A percentile compares a stretch with the other conserved stretches of the same genome.
Conservation (phyloP, 1,140 invertebrate genomes). For the Platyscapa corneri region DNA sequence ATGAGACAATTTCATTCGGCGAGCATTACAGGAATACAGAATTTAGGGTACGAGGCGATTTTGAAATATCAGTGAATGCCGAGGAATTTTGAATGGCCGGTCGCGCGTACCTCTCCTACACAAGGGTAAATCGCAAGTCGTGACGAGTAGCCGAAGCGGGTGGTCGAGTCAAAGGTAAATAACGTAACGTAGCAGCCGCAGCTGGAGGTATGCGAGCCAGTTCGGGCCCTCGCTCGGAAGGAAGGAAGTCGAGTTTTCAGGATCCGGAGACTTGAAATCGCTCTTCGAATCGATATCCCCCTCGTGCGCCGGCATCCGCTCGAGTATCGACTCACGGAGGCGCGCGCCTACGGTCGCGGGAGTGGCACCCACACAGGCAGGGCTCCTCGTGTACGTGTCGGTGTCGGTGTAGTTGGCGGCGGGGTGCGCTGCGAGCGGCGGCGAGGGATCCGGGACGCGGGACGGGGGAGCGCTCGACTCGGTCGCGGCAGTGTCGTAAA, state of each 20-base stretch:
- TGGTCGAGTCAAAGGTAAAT: no score
- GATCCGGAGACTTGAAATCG: background rate
- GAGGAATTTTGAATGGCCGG: no score
- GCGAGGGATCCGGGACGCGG: background rate
- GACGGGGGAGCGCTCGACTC: slow-evolving; percentile 1
- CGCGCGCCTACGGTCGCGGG: slow-evolving; percentile 12
- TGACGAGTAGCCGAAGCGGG: no score
- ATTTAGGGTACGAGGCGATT: no score
- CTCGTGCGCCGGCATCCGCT: slow-evolving; percentile 37
- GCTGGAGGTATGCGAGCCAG: no score
- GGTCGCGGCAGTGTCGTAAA: slow-evolving; percentile 40
- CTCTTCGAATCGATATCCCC: background rate
- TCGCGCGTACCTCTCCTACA: no score
- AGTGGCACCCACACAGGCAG: slow-evolving; percentile 38
- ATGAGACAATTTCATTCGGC: background rate
- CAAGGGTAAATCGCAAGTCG: no score
- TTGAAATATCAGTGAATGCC: no score
- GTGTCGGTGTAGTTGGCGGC: background rate
- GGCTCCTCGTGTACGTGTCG: background rate
- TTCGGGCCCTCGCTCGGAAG: no score
- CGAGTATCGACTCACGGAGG: slow-evolving; percentile 35
- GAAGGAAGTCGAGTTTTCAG: no score
- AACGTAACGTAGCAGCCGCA: no score
- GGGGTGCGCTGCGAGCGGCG: slow-evolving; percentile 5
- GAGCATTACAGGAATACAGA: no score